A percentile compares a stretch with the other conserved stretches of the same genome.
phyloP scores from a whole-genome alignment of 1,140 invertebrate species.

The Copidosoma floridanum region DNA sequence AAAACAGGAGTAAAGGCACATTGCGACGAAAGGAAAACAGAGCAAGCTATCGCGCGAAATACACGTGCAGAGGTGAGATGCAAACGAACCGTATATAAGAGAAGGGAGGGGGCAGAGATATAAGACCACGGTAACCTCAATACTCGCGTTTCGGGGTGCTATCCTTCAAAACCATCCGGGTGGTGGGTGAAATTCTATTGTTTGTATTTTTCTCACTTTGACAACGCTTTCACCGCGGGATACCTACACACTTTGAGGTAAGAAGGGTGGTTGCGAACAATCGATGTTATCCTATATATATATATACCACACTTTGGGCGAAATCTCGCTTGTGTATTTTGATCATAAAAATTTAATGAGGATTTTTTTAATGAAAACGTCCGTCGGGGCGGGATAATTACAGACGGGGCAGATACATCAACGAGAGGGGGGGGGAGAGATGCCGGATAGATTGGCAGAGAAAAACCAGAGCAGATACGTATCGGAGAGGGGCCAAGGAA shows the following conservation, averaged over 20 bases:
- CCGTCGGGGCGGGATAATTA: conserved; percentile 13
- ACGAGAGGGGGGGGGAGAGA: conserved; percentile 35
- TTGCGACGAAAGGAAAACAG: too few species aligned
- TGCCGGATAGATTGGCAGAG: conserved; percentile 3
- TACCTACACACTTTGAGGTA: too few species aligned
- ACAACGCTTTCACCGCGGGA: too few species aligned
- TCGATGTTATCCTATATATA: too few species aligned
- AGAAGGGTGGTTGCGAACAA: too few species aligned
- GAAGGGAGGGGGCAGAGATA: background rate
- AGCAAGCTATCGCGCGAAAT: conserved; percentile 35
- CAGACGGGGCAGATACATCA: conserved; percentile 10
- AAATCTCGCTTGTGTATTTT: too few species aligned
- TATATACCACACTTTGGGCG: too few species aligned
- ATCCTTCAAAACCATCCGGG: too few species aligned
- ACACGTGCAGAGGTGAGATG: conserved; percentile 7
- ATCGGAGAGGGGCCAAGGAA: background rate
- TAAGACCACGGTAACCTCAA: background rate
- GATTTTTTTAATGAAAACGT: conserved; percentile 13
- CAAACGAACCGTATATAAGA: background rate
- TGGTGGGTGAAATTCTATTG: too few species aligned
- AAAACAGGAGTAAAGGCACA: background rate
- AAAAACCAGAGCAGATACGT: background rate
- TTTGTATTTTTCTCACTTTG: too few species aligned
- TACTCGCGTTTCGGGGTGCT: too few species aligned
- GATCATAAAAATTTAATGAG: conserved; percentile 11